phyloP scores from a whole-genome alignment of 1,140 invertebrate genomes.

The Magallana ariakensis region DNA sequence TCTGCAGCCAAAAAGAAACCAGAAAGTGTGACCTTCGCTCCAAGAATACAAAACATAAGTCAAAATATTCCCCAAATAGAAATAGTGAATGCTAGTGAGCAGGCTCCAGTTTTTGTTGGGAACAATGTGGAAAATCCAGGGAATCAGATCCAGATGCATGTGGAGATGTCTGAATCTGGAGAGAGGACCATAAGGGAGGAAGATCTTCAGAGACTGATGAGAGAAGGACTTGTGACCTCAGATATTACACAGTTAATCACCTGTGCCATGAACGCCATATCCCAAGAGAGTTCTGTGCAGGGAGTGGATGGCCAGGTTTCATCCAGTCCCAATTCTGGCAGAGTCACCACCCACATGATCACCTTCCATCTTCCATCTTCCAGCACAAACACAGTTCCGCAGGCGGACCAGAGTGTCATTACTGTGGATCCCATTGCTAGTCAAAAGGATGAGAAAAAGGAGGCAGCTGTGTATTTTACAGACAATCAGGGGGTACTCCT shows the following conservation, averaged over 20 bases:
- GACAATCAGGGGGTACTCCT: constrained; percentile 16
- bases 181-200: constrained; percentile 67
- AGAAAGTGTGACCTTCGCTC: constrained; percentile 4
- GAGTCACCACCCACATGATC: constrained; percentile 69
- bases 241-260: constrained; percentile 83
- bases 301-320: constrained; percentile 66
- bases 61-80: constrained; percentile 33
- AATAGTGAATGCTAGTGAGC: constrained; percentile 17
- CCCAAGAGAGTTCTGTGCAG: constrained; percentile 52
- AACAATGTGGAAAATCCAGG: constrained; percentile 41
- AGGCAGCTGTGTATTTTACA: constrained; percentile 21
- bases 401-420: constrained; percentile 18
- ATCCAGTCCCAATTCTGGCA: constrained; percentile 62
- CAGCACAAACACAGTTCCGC: constrained; percentile 3
- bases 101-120: constrained; percentile 39
- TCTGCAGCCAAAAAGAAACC: background rate
- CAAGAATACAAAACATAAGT: constrained; percentile 41
- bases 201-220: constrained; percentile 66
- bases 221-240: constrained; percentile 78
- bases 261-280: constrained; percentile 81
- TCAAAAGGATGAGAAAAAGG: background rate
- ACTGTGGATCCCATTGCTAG: background rate
- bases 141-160: constrained; percentile 64
- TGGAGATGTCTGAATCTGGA: constrained; percentile 64
- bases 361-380: constrained; percentile 67